Evolutionary conservation across 2,113 vertebrate genomes (phyloP), one percentile per base, ranked within the genome.

Genomic region (Rhinichthys klamathensis): DNA sequence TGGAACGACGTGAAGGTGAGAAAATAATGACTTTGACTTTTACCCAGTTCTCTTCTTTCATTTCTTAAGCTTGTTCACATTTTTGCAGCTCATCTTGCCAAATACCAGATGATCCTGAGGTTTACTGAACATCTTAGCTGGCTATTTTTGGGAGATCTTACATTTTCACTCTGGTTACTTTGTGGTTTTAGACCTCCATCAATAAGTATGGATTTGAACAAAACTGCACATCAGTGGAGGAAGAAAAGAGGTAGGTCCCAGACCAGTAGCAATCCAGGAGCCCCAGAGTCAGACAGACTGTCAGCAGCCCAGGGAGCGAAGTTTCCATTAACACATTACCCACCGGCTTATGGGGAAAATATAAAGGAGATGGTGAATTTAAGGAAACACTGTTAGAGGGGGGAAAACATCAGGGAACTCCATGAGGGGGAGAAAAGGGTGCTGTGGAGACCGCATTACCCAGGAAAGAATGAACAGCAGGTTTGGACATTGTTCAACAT

Each of bases 391-490:
- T 87, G 60, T 82, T 56, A 41, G 54, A 30, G 56, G 38, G 30
- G 30, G 30, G 32, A 32, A 51, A 80, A 82, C 63, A 65, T 51
- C n/a, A 10, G 46, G 80, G 82, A 21, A 79, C 83, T 25, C 56
- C 51, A 82, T 78, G 80, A 84, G 81, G 5, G 83, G 6, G 63
- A 27, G 72, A 89, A 82, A 86, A 23, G 65, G 56, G 87, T 85
- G 82, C 75, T 87, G 67, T 85, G 83, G 80, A 87, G 73, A 87
- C 84, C 85, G 78, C 89, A 91, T 86, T 92, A 84, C 76, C 86
- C 74, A 84, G 70, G 44, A 90, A 92, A 89, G 85, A 90, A 91
- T 92, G 92, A 78, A 91, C 88, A 91, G 91, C 89, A 94, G 89
- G 80, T 90, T 91, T 85, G 89, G 61, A 87, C 80, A 87, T 86